Conservation (phyloP, 2,888 invertebrate species). For the Ichneumoninae sp. region DNA sequence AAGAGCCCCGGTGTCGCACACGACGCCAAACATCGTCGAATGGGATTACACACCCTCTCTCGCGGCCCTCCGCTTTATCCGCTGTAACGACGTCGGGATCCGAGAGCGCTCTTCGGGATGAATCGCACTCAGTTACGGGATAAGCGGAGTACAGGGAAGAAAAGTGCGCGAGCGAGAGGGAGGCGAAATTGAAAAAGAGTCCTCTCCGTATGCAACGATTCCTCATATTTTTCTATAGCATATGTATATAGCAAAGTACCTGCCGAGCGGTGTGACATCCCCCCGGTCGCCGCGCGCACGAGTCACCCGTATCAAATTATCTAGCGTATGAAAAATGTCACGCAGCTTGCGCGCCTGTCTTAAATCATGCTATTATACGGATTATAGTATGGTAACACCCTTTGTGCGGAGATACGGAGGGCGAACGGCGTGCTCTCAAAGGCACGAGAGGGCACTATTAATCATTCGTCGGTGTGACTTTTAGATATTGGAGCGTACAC, state of each 20-base stretch:
- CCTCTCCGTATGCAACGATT: slow-evolving; percentile 46
- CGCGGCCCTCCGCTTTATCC: slow-evolving; percentile 41
- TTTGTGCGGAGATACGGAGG: slow-evolving; percentile 33
- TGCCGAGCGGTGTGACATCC: slow-evolving; percentile 3
- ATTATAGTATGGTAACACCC: slow-evolving; percentile 43
- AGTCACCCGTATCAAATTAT: slow-evolving; percentile 51
- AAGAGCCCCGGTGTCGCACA: slow-evolving; percentile 25
- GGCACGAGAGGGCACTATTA: slow-evolving; percentile 56
- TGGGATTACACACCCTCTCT: slow-evolving; percentile 56
- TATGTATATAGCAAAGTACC: slow-evolving; percentile 44
- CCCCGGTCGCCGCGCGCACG: not conserved
- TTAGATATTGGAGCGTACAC: slow-evolving; percentile 50
- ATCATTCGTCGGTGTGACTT: slow-evolving; percentile 55
- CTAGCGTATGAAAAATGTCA: slow-evolving; percentile 61
- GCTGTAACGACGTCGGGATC: slow-evolving; percentile 29
- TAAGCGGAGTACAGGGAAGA: not conserved
- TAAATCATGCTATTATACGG: slow-evolving; percentile 59
- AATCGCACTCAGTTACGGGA: slow-evolving; percentile 21
- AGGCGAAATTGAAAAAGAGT: slow-evolving; percentile 52
- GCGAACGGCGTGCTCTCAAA: slow-evolving; percentile 49
- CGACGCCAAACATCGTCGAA: slow-evolving; percentile 46
- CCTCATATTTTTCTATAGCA: slow-evolving; percentile 33
- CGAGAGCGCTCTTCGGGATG: slow-evolving; percentile 16
- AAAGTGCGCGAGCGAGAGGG: slow-evolving; percentile 19
- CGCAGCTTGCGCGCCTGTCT: slow-evolving; percentile 57